Evolutionary conservation across 2,888 invertebrate species (phyloP).

Genomic region (Sphaerophoria rueppellii): DNA sequence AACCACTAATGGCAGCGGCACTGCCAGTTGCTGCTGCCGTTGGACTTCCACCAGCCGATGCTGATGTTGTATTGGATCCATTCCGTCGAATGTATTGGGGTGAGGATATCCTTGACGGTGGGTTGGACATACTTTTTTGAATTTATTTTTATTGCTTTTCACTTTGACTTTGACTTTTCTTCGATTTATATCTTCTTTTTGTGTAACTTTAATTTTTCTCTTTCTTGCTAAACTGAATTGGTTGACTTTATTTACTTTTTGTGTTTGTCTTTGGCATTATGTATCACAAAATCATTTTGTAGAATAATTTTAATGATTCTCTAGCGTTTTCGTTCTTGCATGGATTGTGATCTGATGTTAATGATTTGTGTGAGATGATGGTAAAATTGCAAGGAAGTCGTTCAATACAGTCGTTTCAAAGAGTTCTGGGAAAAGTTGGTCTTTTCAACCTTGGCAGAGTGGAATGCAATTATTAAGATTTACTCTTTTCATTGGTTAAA

Average conservation of each 20-base stretch:
- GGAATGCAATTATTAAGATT: not conserved
- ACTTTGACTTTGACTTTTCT: not conserved
- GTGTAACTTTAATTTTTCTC: constrained; percentile 17
- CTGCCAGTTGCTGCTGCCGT: constrained; percentile 16
- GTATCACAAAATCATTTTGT: constrained; percentile 64
- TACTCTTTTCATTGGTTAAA: not conserved
- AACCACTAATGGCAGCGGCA: constrained; percentile 24
- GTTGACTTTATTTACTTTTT: constrained; percentile 44
- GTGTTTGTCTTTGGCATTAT: constrained; percentile 40
- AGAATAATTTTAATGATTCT: constrained; percentile 19
- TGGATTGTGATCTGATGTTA: constrained; percentile 15
- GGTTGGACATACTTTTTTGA: constrained; percentile 66
- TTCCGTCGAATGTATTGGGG: constrained; percentile 70
- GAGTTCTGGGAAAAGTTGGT: not conserved
- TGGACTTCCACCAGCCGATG: constrained; percentile 39
- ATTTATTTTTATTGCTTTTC: constrained; percentile 31
- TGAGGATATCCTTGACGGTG: constrained; percentile 69
- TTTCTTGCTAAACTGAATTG: constrained; percentile 35
- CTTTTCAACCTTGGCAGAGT: not conserved
- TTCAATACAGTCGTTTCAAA: constrained; percentile 37
- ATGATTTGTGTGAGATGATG: not conserved
- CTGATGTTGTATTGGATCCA: constrained; percentile 43
- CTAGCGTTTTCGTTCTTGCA: not conserved
- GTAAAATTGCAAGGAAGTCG: not conserved
- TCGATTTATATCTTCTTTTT: constrained; percentile 26